Base-by-base conservation (phyloP, 2,888 invertebrate species). In the Lepidochrysops patricia region DNA sequence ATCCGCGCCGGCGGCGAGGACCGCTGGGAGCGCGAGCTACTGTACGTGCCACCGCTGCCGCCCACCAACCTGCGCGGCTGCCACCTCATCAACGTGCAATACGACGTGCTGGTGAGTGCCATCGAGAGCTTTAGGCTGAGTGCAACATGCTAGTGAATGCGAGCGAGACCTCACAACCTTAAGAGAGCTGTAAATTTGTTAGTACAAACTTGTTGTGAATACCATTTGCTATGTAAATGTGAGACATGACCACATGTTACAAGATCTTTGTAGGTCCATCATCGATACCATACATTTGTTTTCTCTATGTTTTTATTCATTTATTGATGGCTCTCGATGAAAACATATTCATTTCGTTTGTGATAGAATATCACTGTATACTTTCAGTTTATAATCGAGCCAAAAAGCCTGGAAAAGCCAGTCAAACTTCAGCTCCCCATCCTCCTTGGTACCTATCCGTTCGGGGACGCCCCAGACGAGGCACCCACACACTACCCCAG, bases 51-150 rank as follows among this genome's bases (percentile, higher is more conserved):
- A 63, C 97, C 98, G 27, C 88, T 98, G 72, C 98, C 98, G 65
- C 98, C 98, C 35, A 98, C 98, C 64, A 97, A 97, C 90, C 91
- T 98, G 60, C 92, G 97, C 70, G 97, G 97, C 61, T 98, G 98
- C 79, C 97, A 97, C 82, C 92, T 98, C 71, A 98, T 98, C 73
- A 94, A 95, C 77, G 96, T 98, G 71, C 94, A 96, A 71, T 98
- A 98, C 77, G 97, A 97, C 79, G 96, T 97, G 60, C 97, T 95
- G 79, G 96, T 96, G 81, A 94, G 95, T 93, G 25, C 29, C 6
- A n/a, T 4, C 4, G 34, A 29, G 19, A 9, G 12, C 57, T 2
- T 7, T 6, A 5, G 9, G 12, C 34, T 35, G 12, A 9, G 6
- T 34, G 12, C 23, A 6, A n/a, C 5, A 7, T 15, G 26, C 15